Conservation (phyloP, 2,113 vertebrate genomes). For the Natator depressus region DNA sequence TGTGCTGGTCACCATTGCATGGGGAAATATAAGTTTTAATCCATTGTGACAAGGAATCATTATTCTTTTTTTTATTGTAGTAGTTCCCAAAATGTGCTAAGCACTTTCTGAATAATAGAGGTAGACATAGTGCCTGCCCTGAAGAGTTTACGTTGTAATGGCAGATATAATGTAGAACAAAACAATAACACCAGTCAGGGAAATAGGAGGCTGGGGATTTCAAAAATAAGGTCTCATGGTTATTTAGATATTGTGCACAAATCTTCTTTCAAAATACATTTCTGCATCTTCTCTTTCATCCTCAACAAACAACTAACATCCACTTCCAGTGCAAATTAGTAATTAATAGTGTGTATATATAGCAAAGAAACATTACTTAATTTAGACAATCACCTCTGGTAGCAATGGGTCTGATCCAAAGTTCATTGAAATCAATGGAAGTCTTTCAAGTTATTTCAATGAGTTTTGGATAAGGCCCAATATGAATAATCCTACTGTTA, state of each 20-base stretch:
- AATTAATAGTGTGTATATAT: neutral
- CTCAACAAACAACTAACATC: neutral
- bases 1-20: neutral
- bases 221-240: neutral
- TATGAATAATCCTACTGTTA: fast-evolving
- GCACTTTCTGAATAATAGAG: neutral
- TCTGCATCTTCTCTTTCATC: neutral
- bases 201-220: neutral
- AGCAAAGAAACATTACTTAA: neutral
- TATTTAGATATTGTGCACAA: neutral
- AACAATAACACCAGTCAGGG: neutral
- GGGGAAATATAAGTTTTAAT: neutral
- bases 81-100: neutral
- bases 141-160: neutral
- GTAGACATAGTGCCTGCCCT: neutral
- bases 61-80: neutral
- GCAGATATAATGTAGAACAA: neutral
- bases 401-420: neutral
- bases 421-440: neutral
- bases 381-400: neutral
- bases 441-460: neutral
- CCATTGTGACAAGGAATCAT: neutral
- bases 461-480: neutral
- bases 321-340: neutral
- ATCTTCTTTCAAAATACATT: neutral